These are phyloP conservation scores for Pyrgilauda ruficollis DNA, from an alignment of 2,113 vertebrate species.

Conservation along the genomic window DNA sequence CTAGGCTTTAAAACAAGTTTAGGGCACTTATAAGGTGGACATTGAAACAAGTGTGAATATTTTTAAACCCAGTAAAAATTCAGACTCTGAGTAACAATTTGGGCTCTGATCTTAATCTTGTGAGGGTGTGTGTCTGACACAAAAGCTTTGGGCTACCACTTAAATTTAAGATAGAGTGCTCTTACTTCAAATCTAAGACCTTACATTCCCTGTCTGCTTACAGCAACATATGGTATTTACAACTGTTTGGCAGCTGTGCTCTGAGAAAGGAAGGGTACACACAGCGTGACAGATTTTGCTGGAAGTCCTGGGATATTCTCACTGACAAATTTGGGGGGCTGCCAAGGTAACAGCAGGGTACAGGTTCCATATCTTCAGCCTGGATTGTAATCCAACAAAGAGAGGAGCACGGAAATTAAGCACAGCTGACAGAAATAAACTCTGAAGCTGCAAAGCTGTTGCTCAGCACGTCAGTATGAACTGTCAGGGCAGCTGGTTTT, in stretches of 20 bases:
- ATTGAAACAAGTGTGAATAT: neutral
- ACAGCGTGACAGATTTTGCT: constrained; percentile 21
- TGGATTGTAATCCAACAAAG: neutral
- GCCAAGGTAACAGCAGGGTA: constrained; percentile 44
- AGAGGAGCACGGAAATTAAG: neutral
- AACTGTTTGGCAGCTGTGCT: constrained; percentile 35
- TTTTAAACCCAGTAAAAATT: neutral
- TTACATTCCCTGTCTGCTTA: neutral
- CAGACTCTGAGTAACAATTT: neutral
- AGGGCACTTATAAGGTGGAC: neutral
- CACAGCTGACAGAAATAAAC: constrained; percentile 5
- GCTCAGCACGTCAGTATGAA: neutral
- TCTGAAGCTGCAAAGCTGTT: constrained; percentile 11
- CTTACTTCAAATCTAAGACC: neutral
- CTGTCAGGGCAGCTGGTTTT: neutral
- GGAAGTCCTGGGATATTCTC: constrained; percentile 5
- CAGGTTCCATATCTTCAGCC: neutral
- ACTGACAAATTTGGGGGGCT: constrained; percentile 21
- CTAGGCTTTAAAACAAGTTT: neutral
- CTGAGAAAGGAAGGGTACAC: constrained; percentile 1
- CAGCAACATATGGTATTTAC: constrained; percentile 13
- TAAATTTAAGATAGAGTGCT: neutral
- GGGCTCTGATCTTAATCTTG: neutral
- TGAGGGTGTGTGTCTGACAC: neutral
- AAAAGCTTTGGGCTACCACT: neutral